These are phyloP conservation scores for Diglossa cyanea DNA, from an alignment of 2,797 vertebrate genomes.

Conservation along the genomic window DNA sequence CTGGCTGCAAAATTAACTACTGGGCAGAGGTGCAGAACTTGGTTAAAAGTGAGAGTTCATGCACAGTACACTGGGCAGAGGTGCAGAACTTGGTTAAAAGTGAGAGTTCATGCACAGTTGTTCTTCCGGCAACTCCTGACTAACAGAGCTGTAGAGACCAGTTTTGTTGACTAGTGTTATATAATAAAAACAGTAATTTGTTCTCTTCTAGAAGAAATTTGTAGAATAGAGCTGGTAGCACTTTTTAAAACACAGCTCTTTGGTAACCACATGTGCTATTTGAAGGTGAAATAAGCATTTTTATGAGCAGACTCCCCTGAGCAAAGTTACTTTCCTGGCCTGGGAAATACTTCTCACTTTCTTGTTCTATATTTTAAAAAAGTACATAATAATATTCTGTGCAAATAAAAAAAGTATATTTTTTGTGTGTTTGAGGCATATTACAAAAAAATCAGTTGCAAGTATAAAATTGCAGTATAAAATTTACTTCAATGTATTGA, in stretches of 20 bases:
- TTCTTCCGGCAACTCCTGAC: neutral
- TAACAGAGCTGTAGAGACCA: neutral
- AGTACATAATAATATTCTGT: neutral
- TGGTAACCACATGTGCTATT: neutral
- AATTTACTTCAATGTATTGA: neutral
- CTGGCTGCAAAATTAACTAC: neutral
- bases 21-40: neutral
- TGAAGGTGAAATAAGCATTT: neutral
- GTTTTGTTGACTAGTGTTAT: neutral
- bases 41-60: neutral
- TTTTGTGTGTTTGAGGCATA: neutral
- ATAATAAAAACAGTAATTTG: neutral
- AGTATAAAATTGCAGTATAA: neutral
- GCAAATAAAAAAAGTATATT: neutral
- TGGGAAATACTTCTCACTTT: neutral
- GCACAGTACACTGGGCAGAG: neutral
- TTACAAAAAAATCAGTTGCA: neutral
- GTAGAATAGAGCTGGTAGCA: neutral
- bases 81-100: neutral
- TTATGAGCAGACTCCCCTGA: neutral
- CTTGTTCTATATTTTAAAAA: neutral
- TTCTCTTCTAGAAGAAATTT: neutral
- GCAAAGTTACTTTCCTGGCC: neutral
- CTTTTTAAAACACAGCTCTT: neutral
- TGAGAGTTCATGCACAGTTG: neutral